phyloP scores from a whole-genome alignment of 2,113 vertebrate genomes.

The Opisthocomus hoazin region DNA sequence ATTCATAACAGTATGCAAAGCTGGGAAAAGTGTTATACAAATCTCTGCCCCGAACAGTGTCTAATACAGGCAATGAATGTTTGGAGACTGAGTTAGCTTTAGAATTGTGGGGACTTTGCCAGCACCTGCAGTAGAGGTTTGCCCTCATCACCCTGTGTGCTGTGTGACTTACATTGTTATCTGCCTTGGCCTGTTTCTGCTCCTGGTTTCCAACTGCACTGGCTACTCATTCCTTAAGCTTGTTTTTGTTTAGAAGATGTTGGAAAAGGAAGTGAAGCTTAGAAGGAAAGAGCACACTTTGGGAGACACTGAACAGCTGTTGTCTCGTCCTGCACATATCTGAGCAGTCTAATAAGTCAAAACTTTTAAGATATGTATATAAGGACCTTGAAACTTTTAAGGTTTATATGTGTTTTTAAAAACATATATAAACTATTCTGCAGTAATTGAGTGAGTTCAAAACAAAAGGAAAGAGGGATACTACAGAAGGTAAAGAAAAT shows the following conservation, averaged over 20 bases:
- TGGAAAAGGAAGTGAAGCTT: background rate
- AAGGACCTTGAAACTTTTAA: background rate
- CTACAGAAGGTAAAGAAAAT: background rate
- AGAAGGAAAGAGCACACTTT: rapidly evolving
- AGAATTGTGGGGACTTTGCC: background rate
- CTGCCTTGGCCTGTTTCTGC: background rate
- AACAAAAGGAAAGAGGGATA: background rate
- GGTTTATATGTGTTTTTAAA: background rate
- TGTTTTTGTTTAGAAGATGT: background rate
- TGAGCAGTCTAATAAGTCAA: background rate
- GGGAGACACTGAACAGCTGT: background rate
- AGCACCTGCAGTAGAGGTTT: background rate
- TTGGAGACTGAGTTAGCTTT: background rate
- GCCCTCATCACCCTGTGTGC: rapidly evolving
- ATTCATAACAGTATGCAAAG: background rate
- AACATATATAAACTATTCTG: background rate
- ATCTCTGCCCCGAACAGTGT: background rate
- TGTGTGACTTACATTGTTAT: background rate
- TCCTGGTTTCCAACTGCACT: background rate
- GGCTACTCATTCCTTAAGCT: background rate
- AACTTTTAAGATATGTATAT: background rate
- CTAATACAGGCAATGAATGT: background rate
- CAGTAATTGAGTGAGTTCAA: background rate
- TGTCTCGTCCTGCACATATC: background rate
- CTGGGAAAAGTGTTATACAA: background rate